Evolutionary conservation across 2,113 vertebrate species (phyloP).

Genomic region (Trematomus loennbergii): DNA sequence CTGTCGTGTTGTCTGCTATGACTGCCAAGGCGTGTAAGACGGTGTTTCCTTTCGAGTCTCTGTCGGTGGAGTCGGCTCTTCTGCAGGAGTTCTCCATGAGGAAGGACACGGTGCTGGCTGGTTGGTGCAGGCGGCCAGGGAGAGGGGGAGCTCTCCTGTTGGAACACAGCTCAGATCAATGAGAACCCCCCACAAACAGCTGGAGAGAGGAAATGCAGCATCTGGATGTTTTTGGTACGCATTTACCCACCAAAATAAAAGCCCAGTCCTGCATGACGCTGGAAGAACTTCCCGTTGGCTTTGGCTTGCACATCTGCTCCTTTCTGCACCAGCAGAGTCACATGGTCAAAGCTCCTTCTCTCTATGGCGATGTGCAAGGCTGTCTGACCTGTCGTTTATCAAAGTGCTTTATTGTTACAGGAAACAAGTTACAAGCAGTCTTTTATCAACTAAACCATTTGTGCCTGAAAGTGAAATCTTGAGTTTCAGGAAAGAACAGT

Average conservation of each 20-base stretch:
- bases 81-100: conserved; percentile 89
- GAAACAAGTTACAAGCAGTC: neutral
- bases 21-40: conserved; percentile 89
- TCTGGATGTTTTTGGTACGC: neutral
- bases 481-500: too few relatives aligned
- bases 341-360: conserved; percentile 87
- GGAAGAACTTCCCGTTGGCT: conserved; percentile 91
- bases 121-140: conserved; percentile 92
- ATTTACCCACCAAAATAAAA: conserved; percentile 91
- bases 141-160: conserved; percentile 90
- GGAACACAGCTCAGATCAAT: neutral
- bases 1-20: conserved; percentile 87
- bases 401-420: neutral
- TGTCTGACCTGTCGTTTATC: conserved; percentile 84
- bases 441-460: too few relatives aligned
- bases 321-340: conserved; percentile 88
- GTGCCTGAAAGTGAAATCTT: too few relatives aligned
- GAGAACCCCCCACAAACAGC: neutral
- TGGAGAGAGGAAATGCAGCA: neutral
- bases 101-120: conserved; percentile 89
- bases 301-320: conserved; percentile 91
- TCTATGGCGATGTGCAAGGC: conserved; percentile 91
- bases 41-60: conserved; percentile 89
- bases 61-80: conserved; percentile 77
- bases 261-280: conserved; percentile 83